Base-by-base conservation (phyloP, 2,113 vertebrate genomes). In the Siniperca knerii region DNA sequence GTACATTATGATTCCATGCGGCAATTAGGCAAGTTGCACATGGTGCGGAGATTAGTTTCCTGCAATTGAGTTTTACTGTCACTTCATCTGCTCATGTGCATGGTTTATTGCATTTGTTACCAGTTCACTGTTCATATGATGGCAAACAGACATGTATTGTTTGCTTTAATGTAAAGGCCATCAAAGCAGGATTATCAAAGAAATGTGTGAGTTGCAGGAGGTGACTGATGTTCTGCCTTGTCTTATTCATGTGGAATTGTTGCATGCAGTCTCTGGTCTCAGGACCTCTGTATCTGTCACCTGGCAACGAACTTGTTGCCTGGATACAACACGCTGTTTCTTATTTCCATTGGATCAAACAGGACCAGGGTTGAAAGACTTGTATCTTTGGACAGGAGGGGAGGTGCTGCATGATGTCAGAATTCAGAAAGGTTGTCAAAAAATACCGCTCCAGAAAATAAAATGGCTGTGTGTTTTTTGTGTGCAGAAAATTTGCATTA, bases 221-320 rank as follows among this genome's bases (percentile, higher is more conserved):
- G 78, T 77, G 83, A 79, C 75, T 75, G 84, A 89, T 86, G 81
- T 77, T 79, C 76, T 85, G 87, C 87, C 77, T 87, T 46, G 62
- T 90, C 79, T 93, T 66, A 79, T 90, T 90, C 85, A 86, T 89
- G 82, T 86, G 71, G 74, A 90, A 80, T 77, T 81, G 81, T 80
- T 88, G 78, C 61, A 79, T 21, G 60, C 79, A 48, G 74, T 80
- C 89, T 89, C 83, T 90, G 91, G 89, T 92, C 89, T 93, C 87
- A 91, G 88, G 93, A 91, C 92, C 91, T 94, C 90, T 67, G 87
- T 85, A 81, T 92, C 93, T 92, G 94, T 96, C 95, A 96, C 95
- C 94, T 95, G 94, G 95, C 95, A 96, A 96, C 95, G 44, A 85
- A 90, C 79, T 83, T 93, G 95, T 96, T 96, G 95, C 95, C 92